These are phyloP conservation scores for Hirudinaria manillensis DNA, from an alignment of 2,888 invertebrate genomes.

Conservation along the genomic window DNA sequence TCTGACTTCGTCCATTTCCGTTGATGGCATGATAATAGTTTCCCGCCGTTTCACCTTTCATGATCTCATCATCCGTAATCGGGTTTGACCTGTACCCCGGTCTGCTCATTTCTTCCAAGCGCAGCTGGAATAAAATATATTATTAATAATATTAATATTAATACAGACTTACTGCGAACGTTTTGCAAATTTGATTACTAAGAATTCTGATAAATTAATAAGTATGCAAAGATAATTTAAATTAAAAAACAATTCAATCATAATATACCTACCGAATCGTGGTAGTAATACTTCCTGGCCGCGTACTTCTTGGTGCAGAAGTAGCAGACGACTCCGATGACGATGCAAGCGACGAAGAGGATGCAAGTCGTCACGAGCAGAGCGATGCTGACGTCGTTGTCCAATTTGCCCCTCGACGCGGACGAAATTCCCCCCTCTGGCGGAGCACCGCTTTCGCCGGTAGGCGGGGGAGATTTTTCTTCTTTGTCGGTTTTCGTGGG, in stretches of 20 bases:
- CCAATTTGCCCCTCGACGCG: background rate
- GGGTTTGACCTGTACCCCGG: background rate
- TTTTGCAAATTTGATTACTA: background rate
- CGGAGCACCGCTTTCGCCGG: too few relatives aligned
- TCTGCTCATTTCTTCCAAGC: background rate
- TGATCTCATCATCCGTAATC: background rate
- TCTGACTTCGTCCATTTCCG: background rate
- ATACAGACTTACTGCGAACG: background rate
- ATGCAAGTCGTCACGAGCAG: background rate
- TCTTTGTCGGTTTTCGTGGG: too few relatives aligned
- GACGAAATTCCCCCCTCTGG: too few relatives aligned
- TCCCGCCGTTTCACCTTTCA: background rate
- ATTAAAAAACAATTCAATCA: background rate
- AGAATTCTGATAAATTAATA: background rate
- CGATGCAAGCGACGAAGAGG: background rate
- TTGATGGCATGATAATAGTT: background rate
- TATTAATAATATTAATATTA: background rate
- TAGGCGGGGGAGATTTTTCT: too few relatives aligned
- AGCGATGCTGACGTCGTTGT: slow-evolving; percentile 7
- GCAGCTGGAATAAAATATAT: background rate
- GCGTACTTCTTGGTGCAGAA: background rate
- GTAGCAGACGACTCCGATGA: background rate
- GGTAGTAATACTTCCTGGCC: background rate
- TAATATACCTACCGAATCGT: slow-evolving; percentile 4
- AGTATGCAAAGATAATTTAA: background rate